phyloP scores from a whole-genome alignment of 2,888 invertebrate genomes.

The Drosophila eohydei region DNA sequence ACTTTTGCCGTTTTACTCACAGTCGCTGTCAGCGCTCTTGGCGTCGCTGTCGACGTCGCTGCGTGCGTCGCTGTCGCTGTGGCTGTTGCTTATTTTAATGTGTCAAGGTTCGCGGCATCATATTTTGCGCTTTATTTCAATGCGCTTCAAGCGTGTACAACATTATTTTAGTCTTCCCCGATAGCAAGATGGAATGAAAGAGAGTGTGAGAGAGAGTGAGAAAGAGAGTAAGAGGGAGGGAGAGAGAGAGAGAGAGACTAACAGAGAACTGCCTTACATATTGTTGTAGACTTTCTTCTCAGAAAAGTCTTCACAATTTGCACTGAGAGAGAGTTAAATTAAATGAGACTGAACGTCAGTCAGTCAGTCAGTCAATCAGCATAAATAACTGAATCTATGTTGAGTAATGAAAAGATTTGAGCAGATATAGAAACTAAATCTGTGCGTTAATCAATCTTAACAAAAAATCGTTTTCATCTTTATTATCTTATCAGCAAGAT shows the following conservation, averaged over 20 bases:
- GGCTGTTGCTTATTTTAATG: slow-evolving; percentile 77
- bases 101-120: slow-evolving; percentile 84
- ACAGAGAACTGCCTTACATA: not conserved
- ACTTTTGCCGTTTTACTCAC: slow-evolving; percentile 61
- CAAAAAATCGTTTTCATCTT: not conserved
- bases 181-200: slow-evolving; percentile 7
- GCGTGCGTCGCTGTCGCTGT: slow-evolving; percentile 11
- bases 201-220: not conserved
- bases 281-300: slow-evolving; percentile 13
- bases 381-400: not conserved
- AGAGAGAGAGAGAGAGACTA: not conserved
- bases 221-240: not conserved
- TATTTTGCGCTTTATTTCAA: slow-evolving; percentile 75
- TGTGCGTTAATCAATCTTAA: not conserved
- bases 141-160: slow-evolving; percentile 57
- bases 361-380: not conserved
- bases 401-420: too few species aligned
- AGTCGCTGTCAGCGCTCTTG: slow-evolving; percentile 26
- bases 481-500: not conserved
- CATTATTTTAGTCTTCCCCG: slow-evolving; percentile 37
- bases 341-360: not conserved
- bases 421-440: not conserved
- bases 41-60: slow-evolving; percentile 25
- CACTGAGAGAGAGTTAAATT: slow-evolving; percentile 3
- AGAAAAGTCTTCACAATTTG: not conserved